A percentile compares a stretch with the other conserved stretches of the same genome.
These are phyloP conservation scores for Drosophila equinoxialis DNA, from an alignment of 1,140 invertebrate genomes.

Conservation along the genomic window DNA sequence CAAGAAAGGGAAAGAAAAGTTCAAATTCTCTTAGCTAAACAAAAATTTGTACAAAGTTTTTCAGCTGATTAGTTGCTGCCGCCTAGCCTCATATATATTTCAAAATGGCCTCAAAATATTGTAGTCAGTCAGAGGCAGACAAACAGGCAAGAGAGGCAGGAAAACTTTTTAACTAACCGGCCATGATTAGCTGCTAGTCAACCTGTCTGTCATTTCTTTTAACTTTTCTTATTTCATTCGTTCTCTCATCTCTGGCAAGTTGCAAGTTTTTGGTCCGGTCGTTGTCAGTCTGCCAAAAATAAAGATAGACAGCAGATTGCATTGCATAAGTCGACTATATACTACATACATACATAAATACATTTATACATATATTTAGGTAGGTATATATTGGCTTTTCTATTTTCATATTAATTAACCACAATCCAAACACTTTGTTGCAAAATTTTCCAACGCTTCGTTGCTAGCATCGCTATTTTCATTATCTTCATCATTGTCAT, in stretches of 20 bases:
- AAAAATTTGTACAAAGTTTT: conserved; percentile 6
- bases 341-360: neutral
- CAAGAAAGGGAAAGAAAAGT: neutral
- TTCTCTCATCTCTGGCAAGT: neutral
- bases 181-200: conserved; percentile 8
- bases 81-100: neutral
- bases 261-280: neutral
- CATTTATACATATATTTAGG: neutral
- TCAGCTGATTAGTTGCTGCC: conserved; percentile 4
- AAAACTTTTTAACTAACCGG: conserved; percentile 10
- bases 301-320: conserved; percentile 2
- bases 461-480: conserved; percentile 3
- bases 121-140: neutral
- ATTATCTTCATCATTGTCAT: neutral
- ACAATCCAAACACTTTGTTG: conserved; percentile 75
- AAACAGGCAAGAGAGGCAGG: too few relatives aligned
- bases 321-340: neutral
- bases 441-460: conserved; percentile 42
- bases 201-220: conserved; percentile 14
- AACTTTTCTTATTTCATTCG: neutral
- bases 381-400: conserved; percentile 9
- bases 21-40: neutral
- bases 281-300: neutral
- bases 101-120: conserved; percentile 1
- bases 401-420: conserved; percentile 72